Percentiles rank a stretch among this genome's conserved stretches.
Conservation (phyloP, 2,797 vertebrate genomes). For the Acanthurus leucopareius region DNA sequence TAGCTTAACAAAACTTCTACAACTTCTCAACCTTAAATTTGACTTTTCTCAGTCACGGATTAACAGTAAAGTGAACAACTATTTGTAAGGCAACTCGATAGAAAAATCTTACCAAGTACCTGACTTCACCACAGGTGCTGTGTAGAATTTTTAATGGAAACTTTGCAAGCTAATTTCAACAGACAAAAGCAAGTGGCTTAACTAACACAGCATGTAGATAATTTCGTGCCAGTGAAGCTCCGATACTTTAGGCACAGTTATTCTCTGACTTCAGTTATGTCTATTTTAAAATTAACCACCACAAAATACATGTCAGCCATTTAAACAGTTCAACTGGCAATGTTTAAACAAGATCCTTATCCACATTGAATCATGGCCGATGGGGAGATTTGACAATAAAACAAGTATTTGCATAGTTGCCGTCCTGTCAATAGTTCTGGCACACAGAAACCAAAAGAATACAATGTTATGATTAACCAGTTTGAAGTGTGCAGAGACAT, state of each 20-base stretch:
- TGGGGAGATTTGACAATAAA: conserved; percentile 17
- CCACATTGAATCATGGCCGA: conserved; percentile 16
- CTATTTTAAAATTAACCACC: conserved; percentile 48
- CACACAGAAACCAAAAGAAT: not conserved
- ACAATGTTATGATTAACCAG: not conserved
- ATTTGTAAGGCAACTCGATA: conserved; percentile 14
- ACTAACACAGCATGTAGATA: conserved; percentile 37
- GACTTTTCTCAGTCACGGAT: conserved; percentile 11
- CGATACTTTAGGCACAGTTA: conserved; percentile 2
- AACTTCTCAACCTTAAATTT: not conserved
- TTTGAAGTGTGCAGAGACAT: conserved; percentile 6
- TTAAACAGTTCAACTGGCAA: conserved; percentile 23
- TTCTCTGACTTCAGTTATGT: not conserved
- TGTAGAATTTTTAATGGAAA: conserved; percentile 45
- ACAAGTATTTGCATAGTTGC: not conserved
- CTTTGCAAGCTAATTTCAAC: conserved; percentile 17
- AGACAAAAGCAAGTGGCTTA: conserved; percentile 39
- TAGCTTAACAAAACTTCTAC: not conserved
- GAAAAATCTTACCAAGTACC: not conserved
- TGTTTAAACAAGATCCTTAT: conserved; percentile 19
- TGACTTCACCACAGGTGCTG: conserved; percentile 25
- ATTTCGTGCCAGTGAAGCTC: conserved; percentile 34
- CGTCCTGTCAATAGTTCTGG: not conserved
- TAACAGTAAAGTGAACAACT: conserved; percentile 18
- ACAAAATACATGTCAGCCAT: conserved; percentile 23